phyloP scores from a whole-genome alignment of 1,140 invertebrate species.

The Piezodorus guildinii region DNA sequence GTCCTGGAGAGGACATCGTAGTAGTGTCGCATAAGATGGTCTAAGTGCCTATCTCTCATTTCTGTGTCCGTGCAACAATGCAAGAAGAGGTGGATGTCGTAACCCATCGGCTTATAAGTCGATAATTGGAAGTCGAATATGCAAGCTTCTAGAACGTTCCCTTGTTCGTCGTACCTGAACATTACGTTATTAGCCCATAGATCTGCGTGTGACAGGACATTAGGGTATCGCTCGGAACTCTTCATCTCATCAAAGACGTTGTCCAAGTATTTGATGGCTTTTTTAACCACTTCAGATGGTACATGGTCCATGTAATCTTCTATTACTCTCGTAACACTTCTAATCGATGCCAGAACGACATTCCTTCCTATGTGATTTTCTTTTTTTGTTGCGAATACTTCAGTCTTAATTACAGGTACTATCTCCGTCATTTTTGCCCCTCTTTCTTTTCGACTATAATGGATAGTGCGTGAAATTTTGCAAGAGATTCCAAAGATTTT shows the following conservation, averaged over 20 bases:
- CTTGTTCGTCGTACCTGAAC: slow-evolving; percentile 9
- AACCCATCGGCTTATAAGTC: neutral
- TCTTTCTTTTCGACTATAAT: neutral
- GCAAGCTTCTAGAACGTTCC: neutral
- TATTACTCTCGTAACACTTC: neutral
- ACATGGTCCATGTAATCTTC: neutral
- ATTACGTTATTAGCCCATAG: slow-evolving; percentile 20
- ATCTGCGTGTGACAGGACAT: slow-evolving; percentile 5
- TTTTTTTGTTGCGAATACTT: neutral
- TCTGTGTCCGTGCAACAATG: neutral
- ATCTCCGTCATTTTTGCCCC: neutral
- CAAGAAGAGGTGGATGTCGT: slow-evolving; percentile 5
- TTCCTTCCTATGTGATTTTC: neutral
- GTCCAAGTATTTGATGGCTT: neutral
- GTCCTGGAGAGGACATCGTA: neutral
- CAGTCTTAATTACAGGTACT: neutral
- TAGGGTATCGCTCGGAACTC: neutral
- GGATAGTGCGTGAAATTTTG: neutral
- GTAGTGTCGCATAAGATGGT: neutral
- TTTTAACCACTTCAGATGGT: neutral
- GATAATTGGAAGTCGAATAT: slow-evolving; percentile 14
- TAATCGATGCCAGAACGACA: neutral
- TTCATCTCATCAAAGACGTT: neutral
- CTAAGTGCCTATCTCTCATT: neutral
- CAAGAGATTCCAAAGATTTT: neutral